A percentile compares a stretch with the other conserved stretches of the same genome.
Evolutionary conservation across 2,797 vertebrate genomes (phyloP).

Genomic region (Silurus lanzhouensis): DNA sequence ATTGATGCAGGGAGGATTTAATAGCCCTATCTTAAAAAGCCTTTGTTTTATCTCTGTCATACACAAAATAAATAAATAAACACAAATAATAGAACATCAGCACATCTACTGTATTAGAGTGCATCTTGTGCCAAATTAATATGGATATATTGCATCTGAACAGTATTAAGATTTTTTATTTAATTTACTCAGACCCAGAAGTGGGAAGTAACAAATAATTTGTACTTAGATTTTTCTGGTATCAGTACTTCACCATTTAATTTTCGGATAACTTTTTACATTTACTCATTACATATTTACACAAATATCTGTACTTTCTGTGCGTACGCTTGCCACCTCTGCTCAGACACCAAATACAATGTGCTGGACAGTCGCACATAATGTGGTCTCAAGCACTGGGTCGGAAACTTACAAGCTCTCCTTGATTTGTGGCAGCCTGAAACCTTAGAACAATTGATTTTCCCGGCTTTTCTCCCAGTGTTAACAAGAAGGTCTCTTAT

Average conservation of each 20-base stretch:
- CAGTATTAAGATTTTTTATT: constrained; percentile 9
- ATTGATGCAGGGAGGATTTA: constrained; percentile 58
- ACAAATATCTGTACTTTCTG: no score
- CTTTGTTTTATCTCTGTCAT: constrained; percentile 37
- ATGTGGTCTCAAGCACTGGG: background rate
- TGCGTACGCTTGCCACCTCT: no score
- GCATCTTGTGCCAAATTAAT: constrained; percentile 39
- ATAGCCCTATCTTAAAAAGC: constrained; percentile 52
- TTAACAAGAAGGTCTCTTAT: constrained; percentile 26
- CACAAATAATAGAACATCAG: constrained; percentile 47
- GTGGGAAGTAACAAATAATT: no score
- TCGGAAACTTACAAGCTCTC: background rate
- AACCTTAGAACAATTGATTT: constrained; percentile 19
- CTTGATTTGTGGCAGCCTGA: constrained; percentile 11
- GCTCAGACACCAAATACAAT: background rate
- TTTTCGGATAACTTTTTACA: no score
- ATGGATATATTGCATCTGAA: constrained; percentile 5
- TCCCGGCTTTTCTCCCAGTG: background rate
- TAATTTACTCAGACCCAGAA: no score
- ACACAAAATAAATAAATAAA: constrained; percentile 44
- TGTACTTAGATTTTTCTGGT: no score
- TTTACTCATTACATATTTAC: no score
- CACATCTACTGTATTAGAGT: constrained; percentile 28
- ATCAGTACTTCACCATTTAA: no score
- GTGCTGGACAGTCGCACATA: background rate